Conservation (phyloP, 2,113 vertebrate species). For the Prietella phreatophila region DNA sequence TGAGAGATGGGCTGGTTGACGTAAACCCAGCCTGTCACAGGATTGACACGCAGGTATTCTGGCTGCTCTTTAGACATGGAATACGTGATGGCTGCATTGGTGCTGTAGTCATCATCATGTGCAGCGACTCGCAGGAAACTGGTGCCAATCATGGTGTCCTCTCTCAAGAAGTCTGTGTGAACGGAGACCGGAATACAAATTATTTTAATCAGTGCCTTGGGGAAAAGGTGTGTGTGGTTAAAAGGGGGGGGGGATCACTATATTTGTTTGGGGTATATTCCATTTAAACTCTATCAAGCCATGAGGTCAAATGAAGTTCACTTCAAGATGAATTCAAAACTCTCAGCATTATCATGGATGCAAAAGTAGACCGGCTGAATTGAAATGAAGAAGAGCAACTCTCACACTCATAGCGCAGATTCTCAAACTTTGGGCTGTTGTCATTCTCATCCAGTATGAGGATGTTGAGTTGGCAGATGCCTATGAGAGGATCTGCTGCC, state of each 20-base stretch:
- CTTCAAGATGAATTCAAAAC: neutral
- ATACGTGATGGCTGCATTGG: conserved; percentile 80
- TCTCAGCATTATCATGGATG: neutral
- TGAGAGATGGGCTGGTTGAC: conserved; percentile 83
- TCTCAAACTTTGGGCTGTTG: conserved; percentile 89
- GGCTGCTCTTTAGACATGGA: conserved; percentile 76
- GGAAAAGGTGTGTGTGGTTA: neutral
- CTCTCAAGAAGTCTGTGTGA: conserved; percentile 80
- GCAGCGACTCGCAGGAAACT: conserved; percentile 84
- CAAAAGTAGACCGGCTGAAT: neutral
- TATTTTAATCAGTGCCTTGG: conserved; percentile 4
- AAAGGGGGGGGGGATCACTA: too few relatives aligned
- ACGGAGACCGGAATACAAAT: conserved; percentile 38
- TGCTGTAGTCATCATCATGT: conserved; percentile 82
- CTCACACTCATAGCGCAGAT: conserved; percentile 87
- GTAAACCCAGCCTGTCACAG: conserved; percentile 83
- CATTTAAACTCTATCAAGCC: neutral
- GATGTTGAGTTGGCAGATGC: conserved; percentile 86
- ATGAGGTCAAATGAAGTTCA: conserved; percentile 4
- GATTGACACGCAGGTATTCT: conserved; percentile 81
- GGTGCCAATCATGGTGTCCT: conserved; percentile 83
- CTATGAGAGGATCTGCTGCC: conserved; percentile 81
- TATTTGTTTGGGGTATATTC: neutral
- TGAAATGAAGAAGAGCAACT: conserved; percentile 20
- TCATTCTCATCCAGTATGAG: conserved; percentile 87